A percentile compares a stretch with the other conserved stretches of the same genome.
Evolutionary conservation across 2,113 vertebrate species (phyloP).

Genomic region (Urocolius indicus): DNA sequence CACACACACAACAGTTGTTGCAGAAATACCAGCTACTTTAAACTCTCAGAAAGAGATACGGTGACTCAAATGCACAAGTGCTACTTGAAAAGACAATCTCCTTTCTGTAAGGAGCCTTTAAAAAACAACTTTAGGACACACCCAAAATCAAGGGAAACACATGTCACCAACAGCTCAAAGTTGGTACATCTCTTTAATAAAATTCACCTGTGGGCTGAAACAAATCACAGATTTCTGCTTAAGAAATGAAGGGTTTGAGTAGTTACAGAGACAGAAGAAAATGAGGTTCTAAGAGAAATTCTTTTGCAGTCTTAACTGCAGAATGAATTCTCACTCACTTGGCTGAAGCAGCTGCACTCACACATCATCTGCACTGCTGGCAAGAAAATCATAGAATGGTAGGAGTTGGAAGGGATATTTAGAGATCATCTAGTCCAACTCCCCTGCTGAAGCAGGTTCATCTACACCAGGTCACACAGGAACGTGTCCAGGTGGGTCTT

Average conservation of each 20-base stretch:
- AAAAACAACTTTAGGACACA: not conserved
- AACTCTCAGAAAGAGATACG: accelerated
- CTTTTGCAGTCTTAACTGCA: not conserved
- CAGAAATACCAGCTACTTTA: not conserved
- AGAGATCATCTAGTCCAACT: too few species aligned
- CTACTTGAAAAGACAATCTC: not conserved
- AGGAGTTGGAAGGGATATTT: too few species aligned
- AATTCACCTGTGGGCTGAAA: conserved; percentile 2
- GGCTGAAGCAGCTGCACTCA: not conserved
- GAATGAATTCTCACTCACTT: conserved; percentile 17
- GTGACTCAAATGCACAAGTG: not conserved
- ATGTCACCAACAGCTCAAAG: not conserved
- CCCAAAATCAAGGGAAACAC: not conserved
- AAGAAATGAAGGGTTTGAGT: not conserved
- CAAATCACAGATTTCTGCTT: not conserved
- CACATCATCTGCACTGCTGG: not conserved
- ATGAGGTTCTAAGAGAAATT: conserved; percentile 18
- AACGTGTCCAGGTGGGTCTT: too few species aligned
- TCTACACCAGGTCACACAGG: too few species aligned
- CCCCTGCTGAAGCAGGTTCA: too few species aligned
- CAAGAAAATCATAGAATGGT: too few species aligned
- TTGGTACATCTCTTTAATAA: not conserved
- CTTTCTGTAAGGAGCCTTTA: not conserved
- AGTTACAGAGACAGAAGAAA: conserved; percentile 14
- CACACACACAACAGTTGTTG: not conserved